phyloP scores from a whole-genome alignment of 2,797 vertebrate genomes.

The Falco novaeseelandiae region DNA sequence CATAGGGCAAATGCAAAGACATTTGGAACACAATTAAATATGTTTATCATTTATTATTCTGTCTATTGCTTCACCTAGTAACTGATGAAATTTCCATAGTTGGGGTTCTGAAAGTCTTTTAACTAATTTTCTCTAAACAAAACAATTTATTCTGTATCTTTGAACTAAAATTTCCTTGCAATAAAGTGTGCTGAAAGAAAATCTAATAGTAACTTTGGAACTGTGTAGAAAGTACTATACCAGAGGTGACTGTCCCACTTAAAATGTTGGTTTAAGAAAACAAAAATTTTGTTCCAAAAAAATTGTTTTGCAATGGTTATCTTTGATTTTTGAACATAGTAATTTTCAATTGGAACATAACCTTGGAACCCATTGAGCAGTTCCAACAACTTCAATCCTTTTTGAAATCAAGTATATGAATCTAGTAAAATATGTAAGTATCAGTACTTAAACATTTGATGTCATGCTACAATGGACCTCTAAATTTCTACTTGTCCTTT shows the following conservation, averaged over 20 bases:
- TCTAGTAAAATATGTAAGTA: background rate
- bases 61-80: background rate
- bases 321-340: background rate
- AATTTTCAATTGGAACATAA: background rate
- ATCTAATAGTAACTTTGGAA: background rate
- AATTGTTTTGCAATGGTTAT: background rate
- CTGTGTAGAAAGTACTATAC: background rate
- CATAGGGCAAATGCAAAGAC: background rate
- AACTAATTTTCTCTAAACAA: background rate
- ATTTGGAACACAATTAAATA: background rate
- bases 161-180: background rate
- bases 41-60: background rate
- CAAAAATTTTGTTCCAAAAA: background rate
- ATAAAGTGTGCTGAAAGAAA: background rate
- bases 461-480: background rate
- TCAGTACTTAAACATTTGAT: background rate
- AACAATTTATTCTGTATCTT: background rate
- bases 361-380: background rate
- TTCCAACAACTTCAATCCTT: background rate
- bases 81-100: background rate
- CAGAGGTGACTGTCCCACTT: background rate
- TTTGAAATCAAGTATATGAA: background rate
- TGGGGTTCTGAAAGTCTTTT: background rate
- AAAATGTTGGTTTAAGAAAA: background rate
- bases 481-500: background rate